Evolutionary conservation across 2,888 invertebrate genomes (phyloP).

Genomic region (Ashinkailepas kermadecensis): DNA sequence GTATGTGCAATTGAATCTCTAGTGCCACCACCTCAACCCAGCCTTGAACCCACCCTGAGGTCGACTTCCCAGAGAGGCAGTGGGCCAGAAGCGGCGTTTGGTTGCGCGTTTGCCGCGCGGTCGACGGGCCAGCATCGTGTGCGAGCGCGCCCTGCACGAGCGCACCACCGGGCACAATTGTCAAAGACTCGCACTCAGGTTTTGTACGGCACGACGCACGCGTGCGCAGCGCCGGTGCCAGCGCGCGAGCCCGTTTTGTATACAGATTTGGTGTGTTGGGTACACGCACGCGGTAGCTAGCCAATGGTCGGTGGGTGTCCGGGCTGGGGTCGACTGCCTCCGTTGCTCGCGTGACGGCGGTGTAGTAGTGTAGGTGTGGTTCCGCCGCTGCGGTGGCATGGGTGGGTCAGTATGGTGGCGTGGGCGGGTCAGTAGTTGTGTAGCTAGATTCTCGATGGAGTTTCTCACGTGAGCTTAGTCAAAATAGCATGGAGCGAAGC

Average conservation of each 20-base stretch:
- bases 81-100: neutral
- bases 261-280: neutral
- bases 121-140: neutral
- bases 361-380: too few species aligned
- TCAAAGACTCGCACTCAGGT: constrained; percentile 19
- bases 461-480: constrained; percentile 21
- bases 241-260: neutral
- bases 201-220: constrained; percentile 1
- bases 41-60: constrained; percentile 11
- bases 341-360: neutral
- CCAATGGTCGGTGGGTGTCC: neutral
- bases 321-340: neutral
- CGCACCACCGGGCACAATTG: neutral
- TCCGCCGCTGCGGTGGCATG: too few species aligned
- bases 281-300: neutral
- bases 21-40: constrained; percentile 15
- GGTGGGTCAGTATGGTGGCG: too few species aligned
- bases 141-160: too few species aligned
- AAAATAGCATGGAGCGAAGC: neutral
- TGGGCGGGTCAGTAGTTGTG: neutral
- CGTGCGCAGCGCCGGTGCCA: neutral
- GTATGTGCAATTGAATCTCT: constrained; percentile 20
- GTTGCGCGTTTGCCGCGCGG: neutral
- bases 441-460: neutral
- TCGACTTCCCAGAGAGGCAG: neutral